Base-by-base conservation (phyloP, 1,140 invertebrate species). In the Grapholita molesta region DNA sequence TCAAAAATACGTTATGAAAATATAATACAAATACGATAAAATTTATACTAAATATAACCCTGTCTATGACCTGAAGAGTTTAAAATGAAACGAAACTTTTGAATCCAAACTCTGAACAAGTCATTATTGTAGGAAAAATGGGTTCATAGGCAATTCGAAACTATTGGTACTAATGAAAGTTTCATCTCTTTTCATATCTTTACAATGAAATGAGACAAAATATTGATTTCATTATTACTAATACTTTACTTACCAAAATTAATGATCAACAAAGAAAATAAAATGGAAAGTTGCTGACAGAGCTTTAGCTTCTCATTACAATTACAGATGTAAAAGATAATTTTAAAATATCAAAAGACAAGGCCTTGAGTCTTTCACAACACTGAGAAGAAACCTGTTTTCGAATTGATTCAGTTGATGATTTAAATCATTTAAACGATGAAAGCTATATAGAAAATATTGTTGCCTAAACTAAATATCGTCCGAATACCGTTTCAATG, bases 41-140 rank as follows among this genome's bases (percentile, higher is more conserved):
- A 90, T 91, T 91, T 90, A 91, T 90, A 90, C 88, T 91, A 89
- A 90, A 91, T 91, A 90, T 90, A 90, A 91, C 89, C 89, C 89
- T 91, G 88, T 91, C 87, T 89, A 90, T 90, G 89, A 91, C 89
- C 89, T 91, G 89, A 89, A 90, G 87, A 90, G 86, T 90, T 88
- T 79, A 84, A 90, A 84, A 74, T 76, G 83, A 90, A 85, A 48
- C 42, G 66, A 81, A 79, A 75, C 82, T 81, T 78, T 78, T 65
- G 76, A 85, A 83, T 82, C 74, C 76, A 85, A 90, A 85, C 84
- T 82, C 86, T 83, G 80, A 87, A 88, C 80, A 88, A 88, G 86
- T 82, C 80, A 82, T 82, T 79, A 79, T 72, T 80, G 82, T 52
- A 85, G 74, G 74, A 81, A 73, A 78, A 74, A 24, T 61, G 55